Evolutionary conservation across 53 echinoderm and acorn worm species (phyloP), one percentile per base, ranked within the genome.

Genomic region (Apostichopus leukothele): DNA sequence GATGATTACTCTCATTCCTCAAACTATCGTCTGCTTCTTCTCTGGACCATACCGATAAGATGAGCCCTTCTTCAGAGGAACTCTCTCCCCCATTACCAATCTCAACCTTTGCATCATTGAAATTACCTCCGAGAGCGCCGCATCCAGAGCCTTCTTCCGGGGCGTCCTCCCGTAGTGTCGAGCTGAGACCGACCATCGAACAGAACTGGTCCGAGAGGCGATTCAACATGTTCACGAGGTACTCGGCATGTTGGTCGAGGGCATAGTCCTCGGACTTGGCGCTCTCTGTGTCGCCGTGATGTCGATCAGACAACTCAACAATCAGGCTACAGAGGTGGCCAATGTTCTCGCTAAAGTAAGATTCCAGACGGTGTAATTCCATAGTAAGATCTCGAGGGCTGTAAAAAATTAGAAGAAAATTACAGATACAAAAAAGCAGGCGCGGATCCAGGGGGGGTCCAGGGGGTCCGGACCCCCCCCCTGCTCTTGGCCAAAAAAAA

Each of bases 191-290:
- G 55, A 96, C 89, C 80, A 95, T 91, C n/a, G 96, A 96, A 14
- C 92, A 90, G 74, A 96, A 95, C 84, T 96, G 96, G 86, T 96
- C 93, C 75, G 92, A 91, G 52, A 96, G 90, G 20, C 95, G 86
- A 67, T 79, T 89, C 23, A 96, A 90, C 20, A 90, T 90, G 20
- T 87, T 91, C 67, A 92, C 89, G 59, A 96, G 91, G 50, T 90
- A 89, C 52, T 84, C 67, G 12, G 91, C 80, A 27, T 85, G 76
- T 71, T 79, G 61, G 55, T 77, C 90, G 18, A 81, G 50, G 7
- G 79, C 11, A 27, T 54, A 84, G 7, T 89, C 88, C 9, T 79
- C 91, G 6, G 89, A 78, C 50, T 87, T 67, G 50, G 91, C 88
- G 60, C 90, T 91, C 79, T 92, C 92, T 18, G 88, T 85, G 83